These are phyloP conservation scores for Gymnothorax javanicus DNA, from an alignment of 2,797 vertebrate species.

Conservation along the genomic window DNA sequence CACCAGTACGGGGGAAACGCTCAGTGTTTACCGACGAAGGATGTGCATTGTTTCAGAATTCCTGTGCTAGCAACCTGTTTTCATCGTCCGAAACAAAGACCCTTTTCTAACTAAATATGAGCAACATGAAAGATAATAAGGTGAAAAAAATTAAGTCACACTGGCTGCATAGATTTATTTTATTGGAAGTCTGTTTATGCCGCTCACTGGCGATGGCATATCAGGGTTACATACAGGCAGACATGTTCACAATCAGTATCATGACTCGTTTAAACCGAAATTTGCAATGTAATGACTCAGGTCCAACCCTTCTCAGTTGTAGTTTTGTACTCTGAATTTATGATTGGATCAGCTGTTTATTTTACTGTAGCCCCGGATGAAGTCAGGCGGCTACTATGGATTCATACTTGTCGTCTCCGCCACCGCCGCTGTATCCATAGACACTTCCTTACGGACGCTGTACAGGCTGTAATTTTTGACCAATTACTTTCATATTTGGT, in stretches of 20 bases:
- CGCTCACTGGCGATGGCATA: neutral
- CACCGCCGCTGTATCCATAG: no score
- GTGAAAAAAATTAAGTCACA: neutral
- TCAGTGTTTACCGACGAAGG: slow-evolving; percentile 22
- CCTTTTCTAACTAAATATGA: slow-evolving; percentile 53
- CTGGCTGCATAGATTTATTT: neutral
- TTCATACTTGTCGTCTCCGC: no score
- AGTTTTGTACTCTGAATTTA: neutral
- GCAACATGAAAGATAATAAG: slow-evolving; percentile 11
- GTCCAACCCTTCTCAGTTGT: neutral
- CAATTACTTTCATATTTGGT: no score
- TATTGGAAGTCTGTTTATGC: neutral
- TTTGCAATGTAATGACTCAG: neutral
- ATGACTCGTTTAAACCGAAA: neutral
- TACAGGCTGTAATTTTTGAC: no score
- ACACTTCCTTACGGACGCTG: no score
- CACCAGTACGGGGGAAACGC: slow-evolving; percentile 40
- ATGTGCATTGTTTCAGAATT: slow-evolving; percentile 70
- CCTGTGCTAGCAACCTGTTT: slow-evolving; percentile 68
- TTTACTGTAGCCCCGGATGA: no score
- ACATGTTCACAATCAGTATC: neutral
- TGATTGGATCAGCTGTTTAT: neutral
- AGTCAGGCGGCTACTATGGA: no score
- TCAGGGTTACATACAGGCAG: neutral
- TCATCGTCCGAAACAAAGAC: slow-evolving; percentile 62